Evolutionary conservation across 1,140 invertebrate genomes (phyloP), one percentile per base, ranked within the genome.

Genomic region (Sogatella furcifera): DNA sequence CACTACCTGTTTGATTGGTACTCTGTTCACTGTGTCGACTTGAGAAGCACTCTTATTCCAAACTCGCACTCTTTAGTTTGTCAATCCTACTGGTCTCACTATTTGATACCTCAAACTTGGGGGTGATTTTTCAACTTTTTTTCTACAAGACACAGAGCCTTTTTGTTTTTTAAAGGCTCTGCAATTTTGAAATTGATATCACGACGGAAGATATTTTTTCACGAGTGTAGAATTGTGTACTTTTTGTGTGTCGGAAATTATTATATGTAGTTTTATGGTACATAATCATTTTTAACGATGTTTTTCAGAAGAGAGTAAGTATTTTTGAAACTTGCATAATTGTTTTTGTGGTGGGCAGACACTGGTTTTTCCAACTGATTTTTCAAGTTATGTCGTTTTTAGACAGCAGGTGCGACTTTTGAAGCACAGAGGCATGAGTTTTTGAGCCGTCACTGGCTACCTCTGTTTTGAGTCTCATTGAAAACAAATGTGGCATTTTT

Each of bases 401-500:
- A 52, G 46, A 60, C 61, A 62, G 61, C 61, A 62, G 61, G 57
- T 56, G 24, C 46, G 54, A 44, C 44, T 61, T 49, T 54, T 31
- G 49, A 38, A 54, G 63, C 57, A 61, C 55, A 64, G 58, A 59
- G 61, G 38, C 44, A 57, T 53, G 42, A 38, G 53, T 63, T 63
- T 63, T 63, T 63, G 57, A 60, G 17, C 52, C 52, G 24, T 24
- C 34, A 49, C 38, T 46, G 58, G 58, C 56, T 62, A 31, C 43
- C 66, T 65, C 64, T 64, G 62, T 62, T 62, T 49, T 19, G 46
- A 49, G 15, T 19, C 9, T 49, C 21, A 60, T 57, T 52, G 24
- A 53, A 55, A 62, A 42, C 22, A 34, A 79, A 76, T 81, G 80
- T 83, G 81, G 81, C 81, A 82, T 81, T 82, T 82, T n/a, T 82